phyloP scores from a whole-genome alignment of 2,888 invertebrate genomes.

The Drosophila gaucha region DNA sequence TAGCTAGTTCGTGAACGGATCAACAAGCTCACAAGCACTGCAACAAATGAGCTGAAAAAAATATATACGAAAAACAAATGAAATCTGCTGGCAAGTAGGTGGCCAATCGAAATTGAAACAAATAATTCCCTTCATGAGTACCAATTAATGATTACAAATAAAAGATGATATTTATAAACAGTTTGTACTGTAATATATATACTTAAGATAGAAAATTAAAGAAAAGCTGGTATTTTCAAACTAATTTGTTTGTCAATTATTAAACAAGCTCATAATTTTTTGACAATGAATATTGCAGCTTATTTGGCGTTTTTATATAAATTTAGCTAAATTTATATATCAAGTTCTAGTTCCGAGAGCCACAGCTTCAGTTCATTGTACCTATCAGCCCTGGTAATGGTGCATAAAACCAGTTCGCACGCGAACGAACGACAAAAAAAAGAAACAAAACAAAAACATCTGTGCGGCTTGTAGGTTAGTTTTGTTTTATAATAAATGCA shows the following conservation, averaged over 20 bases:
- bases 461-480: slow-evolving; percentile 66
- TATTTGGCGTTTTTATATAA: too few species aligned
- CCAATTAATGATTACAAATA: too few species aligned
- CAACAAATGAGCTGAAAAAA: slow-evolving; percentile 1
- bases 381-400: slow-evolving; percentile 33
- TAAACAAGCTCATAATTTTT: too few species aligned
- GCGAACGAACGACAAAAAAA: slow-evolving; percentile 24
- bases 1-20: slow-evolving; percentile 10
- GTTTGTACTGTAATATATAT: background rate
- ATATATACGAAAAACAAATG: background rate
- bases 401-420: slow-evolving; percentile 22
- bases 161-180: background rate
- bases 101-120: background rate
- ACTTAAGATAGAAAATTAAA: background rate
- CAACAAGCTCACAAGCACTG: slow-evolving; percentile 15
- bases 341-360: background rate
- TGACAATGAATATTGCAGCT: too few species aligned
- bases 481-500: slow-evolving; percentile 68
- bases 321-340: background rate
- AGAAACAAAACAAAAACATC: slow-evolving; percentile 69
- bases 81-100: too few species aligned
- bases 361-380: background rate
- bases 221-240: background rate
- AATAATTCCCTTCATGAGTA: too few species aligned
- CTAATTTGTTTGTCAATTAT: too few species aligned